phyloP scores from a whole-genome alignment of 2,797 vertebrate genomes.

The Hipposideros larvatus region DNA sequence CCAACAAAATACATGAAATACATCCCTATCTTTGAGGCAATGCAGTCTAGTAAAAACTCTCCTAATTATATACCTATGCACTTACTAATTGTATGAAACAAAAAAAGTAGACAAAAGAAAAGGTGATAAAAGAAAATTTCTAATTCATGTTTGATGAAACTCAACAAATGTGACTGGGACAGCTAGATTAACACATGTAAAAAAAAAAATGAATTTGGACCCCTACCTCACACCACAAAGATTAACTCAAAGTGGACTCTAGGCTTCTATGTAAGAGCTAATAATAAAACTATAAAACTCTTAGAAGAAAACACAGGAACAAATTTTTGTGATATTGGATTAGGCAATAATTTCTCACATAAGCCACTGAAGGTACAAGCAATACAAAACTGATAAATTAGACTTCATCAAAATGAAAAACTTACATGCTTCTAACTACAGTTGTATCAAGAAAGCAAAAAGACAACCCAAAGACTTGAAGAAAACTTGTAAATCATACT shows the following conservation, averaged over 20 bases:
- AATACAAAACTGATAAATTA: neutral
- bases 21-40: neutral
- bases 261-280: neutral
- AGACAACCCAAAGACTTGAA: neutral
- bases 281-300: slow-evolving; percentile 15
- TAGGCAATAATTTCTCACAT: slow-evolving; percentile 32
- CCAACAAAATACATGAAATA: neutral
- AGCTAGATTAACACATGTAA: neutral
- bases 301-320: slow-evolving; percentile 25
- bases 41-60: neutral
- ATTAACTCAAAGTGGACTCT: neutral
- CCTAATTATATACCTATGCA: neutral
- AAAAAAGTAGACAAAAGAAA: neutral
- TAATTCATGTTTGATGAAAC: slow-evolving; percentile 31
- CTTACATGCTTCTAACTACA: neutral
- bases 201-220: neutral
- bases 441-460: slow-evolving; percentile 8
- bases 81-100: slow-evolving; percentile 11
- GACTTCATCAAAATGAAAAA: slow-evolving; percentile 7
- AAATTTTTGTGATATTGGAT: neutral
- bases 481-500: neutral
- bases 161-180: slow-evolving; percentile 8
- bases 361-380: neutral
- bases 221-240: neutral
- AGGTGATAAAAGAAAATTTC: neutral